Base-by-base conservation (phyloP, 2,797 vertebrate species). In the Hippoglossus hippoglossus region DNA sequence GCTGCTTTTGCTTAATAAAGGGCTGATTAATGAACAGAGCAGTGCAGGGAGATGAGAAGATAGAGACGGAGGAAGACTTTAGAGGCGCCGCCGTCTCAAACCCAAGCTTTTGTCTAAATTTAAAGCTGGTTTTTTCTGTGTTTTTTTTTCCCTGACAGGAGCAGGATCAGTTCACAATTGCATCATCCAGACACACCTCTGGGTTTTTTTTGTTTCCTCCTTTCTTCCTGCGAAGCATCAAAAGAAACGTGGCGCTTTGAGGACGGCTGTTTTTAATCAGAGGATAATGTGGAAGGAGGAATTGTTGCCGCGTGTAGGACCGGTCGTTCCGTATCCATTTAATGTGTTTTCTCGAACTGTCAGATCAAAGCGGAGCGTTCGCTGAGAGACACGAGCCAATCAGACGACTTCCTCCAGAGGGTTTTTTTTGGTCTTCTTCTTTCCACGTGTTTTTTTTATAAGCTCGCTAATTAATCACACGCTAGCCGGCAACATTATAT, bases 1-100 rank as follows among this genome's bases (percentile, higher is more conserved):
- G 89, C 88, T 80, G 75, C 79, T 86, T 90, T 87, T 88, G 90
- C 91, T 93, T 92, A 91, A 92, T 92, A 92, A 88, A 93, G 53
- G 71, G 44, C 71, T 92, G 92, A 93, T 92, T 92, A 93, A 94
- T 91, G 88, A 92, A 88, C 3, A 36, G 63, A 80, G 84, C 79
- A 71, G 68, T 19, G n/a, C 74, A 53, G 61, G 60, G 52, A 84
- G 65, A 91, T 78, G 16, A 63, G 65, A 62, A 52, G 79, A 88
- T 76, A 86, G 66, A 79, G 69, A 57, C n/a, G 8, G 39, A 66
- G 63, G 77, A 41, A 51, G 11, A 51, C 71, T 67, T 68, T 51
- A 34, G 64, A 77, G 75, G 50, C 72, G 52, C 53, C 70, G 76
- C 63, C 44, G 24, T 66, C 52, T 66, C 62, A 60, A n/a, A 24